Percentiles rank a stretch among this genome's conserved stretches.
Evolutionary conservation across 1,140 invertebrate species (phyloP).

Genomic region (Magallana angulata): DNA sequence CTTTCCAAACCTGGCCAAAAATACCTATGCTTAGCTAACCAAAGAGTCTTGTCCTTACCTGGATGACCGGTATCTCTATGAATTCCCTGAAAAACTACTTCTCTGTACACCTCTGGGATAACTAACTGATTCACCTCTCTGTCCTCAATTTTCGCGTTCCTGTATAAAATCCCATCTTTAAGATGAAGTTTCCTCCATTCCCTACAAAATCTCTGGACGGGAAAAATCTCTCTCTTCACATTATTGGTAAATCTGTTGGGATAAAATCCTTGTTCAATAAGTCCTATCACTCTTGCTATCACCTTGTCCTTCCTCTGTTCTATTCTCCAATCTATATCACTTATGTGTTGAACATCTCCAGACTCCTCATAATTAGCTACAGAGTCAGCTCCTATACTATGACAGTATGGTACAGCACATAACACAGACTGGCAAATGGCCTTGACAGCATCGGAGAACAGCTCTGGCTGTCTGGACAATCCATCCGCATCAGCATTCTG

Average conservation of each 20-base stretch:
- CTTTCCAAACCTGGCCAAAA: too few species aligned
- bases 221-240: background rate
- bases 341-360: too few species aligned
- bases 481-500: conserved; percentile 43
- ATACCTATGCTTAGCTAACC: too few species aligned
- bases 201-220: background rate
- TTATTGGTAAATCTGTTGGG: too few species aligned
- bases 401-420: background rate
- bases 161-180: background rate
- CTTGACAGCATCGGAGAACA: background rate
- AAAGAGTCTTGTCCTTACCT: too few species aligned
- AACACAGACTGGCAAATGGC: background rate
- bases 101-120: too few species aligned
- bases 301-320: background rate
- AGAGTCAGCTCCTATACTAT: background rate
- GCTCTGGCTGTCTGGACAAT: conserved; percentile 34
- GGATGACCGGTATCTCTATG: conserved; percentile 30
- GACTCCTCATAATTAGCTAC: background rate
- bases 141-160: too few species aligned
- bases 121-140: too few species aligned
- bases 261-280: background rate
- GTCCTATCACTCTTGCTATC: background rate
- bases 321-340: background rate
- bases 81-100: conserved; percentile 16
- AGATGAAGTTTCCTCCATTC: background rate